Percentiles rank a stretch among this genome's conserved stretches.
Evolutionary conservation across 2,113 vertebrate genomes (phyloP).

Genomic region (Hippocampus mohnikei): DNA sequence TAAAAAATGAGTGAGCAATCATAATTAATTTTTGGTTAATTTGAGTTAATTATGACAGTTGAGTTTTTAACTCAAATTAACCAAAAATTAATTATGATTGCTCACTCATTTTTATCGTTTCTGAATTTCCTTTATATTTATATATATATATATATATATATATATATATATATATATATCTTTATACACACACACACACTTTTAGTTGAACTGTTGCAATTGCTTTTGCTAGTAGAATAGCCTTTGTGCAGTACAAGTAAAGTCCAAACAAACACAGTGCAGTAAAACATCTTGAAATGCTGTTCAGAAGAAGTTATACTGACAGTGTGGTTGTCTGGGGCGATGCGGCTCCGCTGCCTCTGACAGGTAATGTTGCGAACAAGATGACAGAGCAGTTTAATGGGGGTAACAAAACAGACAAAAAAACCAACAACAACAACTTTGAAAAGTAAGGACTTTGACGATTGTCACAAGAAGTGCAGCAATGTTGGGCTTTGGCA

Average conservation of each 20-base stretch:
- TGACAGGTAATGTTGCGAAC: too few species aligned
- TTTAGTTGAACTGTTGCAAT: neutral
- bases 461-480: constrained; percentile 45
- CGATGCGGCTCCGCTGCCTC: constrained; percentile 37
- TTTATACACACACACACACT: too few species aligned
- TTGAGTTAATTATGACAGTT: too few species aligned
- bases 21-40: too few species aligned
- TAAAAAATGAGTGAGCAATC: too few species aligned
- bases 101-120: too few species aligned
- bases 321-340: constrained; percentile 30
- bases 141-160: too few species aligned
- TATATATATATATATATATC: too few species aligned
- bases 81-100: too few species aligned
- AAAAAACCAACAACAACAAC: constrained; percentile 44
- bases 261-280: neutral
- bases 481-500: constrained; percentile 67
- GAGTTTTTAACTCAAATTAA: too few species aligned
- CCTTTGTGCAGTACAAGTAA: neutral
- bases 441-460: constrained; percentile 37
- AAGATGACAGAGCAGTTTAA: constrained; percentile 39
- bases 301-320: constrained; percentile 21
- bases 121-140: too few species aligned
- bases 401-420: constrained; percentile 23
- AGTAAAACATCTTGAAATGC: neutral
- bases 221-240: neutral